These are phyloP conservation scores for Axinella damicornis DNA, from an alignment of 37 sponge, comb jelly and placozoan species.

Conservation along the genomic window DNA sequence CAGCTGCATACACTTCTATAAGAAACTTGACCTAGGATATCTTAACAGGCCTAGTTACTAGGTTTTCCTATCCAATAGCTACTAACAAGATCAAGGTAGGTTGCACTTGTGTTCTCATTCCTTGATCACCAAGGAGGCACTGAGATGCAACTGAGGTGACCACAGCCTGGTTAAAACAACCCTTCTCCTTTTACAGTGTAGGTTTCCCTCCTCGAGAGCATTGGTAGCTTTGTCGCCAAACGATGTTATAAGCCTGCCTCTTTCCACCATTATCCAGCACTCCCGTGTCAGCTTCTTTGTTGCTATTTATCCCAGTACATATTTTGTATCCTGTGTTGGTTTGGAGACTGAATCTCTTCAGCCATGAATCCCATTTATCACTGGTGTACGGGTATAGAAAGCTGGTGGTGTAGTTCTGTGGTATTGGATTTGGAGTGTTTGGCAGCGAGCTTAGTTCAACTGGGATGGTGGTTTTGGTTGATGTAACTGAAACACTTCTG, in stretches of 20 bases:
- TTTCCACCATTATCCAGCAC: not conserved
- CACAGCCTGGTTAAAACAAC: too few species aligned
- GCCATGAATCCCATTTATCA: not conserved
- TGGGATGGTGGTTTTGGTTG: too few species aligned
- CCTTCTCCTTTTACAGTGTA: not conserved
- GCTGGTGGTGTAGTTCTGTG: slow-evolving; percentile 2
- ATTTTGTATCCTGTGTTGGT: not conserved
- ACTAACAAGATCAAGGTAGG: too few species aligned
- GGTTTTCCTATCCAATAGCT: too few species aligned
- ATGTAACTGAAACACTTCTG: not conserved
- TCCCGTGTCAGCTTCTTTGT: not conserved
- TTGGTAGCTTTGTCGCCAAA: not conserved
- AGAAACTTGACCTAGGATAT: too few species aligned
- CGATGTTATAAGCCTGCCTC: not conserved
- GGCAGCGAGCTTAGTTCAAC: not conserved
- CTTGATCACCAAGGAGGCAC: too few species aligned
- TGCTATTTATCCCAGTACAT: not conserved
- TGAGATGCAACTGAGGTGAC: too few species aligned
- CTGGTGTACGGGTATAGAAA: not conserved
- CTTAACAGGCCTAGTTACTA: too few species aligned
- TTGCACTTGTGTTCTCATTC: too few species aligned
- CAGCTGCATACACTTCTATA: too few species aligned
- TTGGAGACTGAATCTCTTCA: not conserved
- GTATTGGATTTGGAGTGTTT: not conserved
- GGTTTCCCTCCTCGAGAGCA: slow-evolving; percentile 20